Evolutionary conservation across 2,888 invertebrate species (phyloP).

Genomic region (Cheilosia variabilis): DNA sequence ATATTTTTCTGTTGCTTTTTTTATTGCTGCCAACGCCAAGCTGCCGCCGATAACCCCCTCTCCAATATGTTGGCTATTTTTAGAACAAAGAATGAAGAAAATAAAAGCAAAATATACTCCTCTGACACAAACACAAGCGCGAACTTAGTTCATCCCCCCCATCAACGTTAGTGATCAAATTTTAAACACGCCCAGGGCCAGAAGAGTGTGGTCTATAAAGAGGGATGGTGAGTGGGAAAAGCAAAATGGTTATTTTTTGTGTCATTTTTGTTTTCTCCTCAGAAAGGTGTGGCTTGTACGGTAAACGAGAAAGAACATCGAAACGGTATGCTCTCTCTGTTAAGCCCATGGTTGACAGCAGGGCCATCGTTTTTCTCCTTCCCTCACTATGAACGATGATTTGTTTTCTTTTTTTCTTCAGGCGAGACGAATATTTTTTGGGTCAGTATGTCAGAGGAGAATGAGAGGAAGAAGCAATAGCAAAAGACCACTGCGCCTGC

Average conservation of each 20-base stretch:
- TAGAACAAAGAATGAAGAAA: slow-evolving; percentile 7
- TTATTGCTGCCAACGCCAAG: slow-evolving; percentile 8
- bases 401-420: slow-evolving; percentile 39
- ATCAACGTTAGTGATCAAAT: not conserved
- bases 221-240: slow-evolving; percentile 28
- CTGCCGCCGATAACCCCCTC: slow-evolving; percentile 60
- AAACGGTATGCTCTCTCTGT: not conserved
- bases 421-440: slow-evolving; percentile 50
- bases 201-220: not conserved
- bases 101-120: not conserved
- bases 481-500: not conserved
- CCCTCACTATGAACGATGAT: not conserved
- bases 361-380: slow-evolving; percentile 17
- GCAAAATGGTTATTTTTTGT: slow-evolving; percentile 51
- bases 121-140: slow-evolving; percentile 37
- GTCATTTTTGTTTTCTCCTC: not conserved
- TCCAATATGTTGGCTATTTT: slow-evolving; percentile 16
- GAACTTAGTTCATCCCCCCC: slow-evolving; percentile 49
- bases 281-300: slow-evolving; percentile 16
- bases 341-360: not conserved
- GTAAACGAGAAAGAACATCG: not conserved
- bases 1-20: slow-evolving; percentile 35
- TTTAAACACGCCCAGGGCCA: slow-evolving; percentile 14
- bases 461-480: slow-evolving; percentile 18
- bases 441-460: slow-evolving; percentile 72